Percentiles rank a stretch among this genome's conserved stretches.
Evolutionary conservation across 2,113 vertebrate species (phyloP).

Genomic region (Climacteris rufus): DNA sequence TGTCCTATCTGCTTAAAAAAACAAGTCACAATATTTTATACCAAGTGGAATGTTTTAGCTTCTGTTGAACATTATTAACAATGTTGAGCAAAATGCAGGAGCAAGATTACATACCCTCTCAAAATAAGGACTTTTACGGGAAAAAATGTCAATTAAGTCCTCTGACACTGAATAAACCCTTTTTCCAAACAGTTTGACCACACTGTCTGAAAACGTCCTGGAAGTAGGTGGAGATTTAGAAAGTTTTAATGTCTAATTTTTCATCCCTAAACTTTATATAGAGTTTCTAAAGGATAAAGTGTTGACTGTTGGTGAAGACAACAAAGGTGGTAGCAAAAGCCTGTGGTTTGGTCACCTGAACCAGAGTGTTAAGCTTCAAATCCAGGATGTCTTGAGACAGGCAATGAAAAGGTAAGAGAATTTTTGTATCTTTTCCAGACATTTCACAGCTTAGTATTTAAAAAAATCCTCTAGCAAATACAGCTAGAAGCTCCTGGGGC

Average conservation of each 20-base stretch:
- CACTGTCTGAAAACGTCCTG: not conserved
- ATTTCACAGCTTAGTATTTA: not conserved
- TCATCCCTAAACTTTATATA: not conserved
- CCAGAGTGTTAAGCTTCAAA: not conserved
- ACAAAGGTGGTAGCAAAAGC: not conserved
- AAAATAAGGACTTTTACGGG: not conserved
- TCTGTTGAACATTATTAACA: not conserved
- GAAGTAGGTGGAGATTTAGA: not conserved
- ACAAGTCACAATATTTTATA: not conserved
- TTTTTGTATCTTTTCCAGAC: not conserved
- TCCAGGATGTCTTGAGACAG: not conserved
- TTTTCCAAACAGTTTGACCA: not conserved
- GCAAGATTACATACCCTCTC: not conserved
- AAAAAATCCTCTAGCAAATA: not conserved
- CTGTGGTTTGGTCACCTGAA: not conserved
- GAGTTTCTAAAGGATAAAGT: not conserved
- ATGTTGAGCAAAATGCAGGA: not conserved
- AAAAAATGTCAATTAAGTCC: not conserved
- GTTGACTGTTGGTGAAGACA: not conserved
- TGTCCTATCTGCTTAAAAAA: not conserved
- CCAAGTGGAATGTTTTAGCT: not conserved
- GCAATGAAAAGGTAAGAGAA: not conserved
- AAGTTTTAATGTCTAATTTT: not conserved
- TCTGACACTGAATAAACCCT: not conserved
- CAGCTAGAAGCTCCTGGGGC: not conserved